Evolutionary conservation across 1,140 invertebrate species (phyloP), one percentile per base, ranked within the genome.

Genomic region (Atta texana): DNA sequence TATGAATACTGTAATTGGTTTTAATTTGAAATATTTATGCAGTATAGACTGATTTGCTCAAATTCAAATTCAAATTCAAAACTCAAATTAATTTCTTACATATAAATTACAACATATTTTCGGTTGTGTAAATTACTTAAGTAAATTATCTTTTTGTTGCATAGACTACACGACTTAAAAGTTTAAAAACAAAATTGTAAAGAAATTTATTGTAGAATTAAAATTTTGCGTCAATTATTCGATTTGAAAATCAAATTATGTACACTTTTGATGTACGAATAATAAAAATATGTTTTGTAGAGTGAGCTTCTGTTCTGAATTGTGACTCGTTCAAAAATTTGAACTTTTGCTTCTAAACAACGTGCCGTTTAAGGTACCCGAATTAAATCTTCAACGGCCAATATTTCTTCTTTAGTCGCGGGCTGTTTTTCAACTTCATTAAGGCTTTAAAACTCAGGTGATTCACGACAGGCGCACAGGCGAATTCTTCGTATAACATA

Each of bases 371-470:
- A 49, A 44, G 16, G 34, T 44, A 82, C 34, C 34, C 31, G 18
- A 61, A 82, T 59, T 49, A 82, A 72, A 49, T 18, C 14, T 18
- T 24, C 53, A 18, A 18, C 21, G 10, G 24, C 5, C 39, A 55
- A 82, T 74, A 74, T 74, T 49, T 49, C 39, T 82, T 44, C 57
- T 16, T 59, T 82, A 24, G 24, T 82, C 24, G 4, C 44, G 44
- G 21, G 24, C 18, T n/a, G 24, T 82, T 81, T 81, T 81, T 81
- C 66, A 81, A 69, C 68, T 49, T 55, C 77, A 59, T 21, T 72
- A 24, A 44, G 34, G 31, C 53, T 61, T 74, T 31, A 74, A 74
- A 82, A 57, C 16, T 49, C 6, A 16, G 28, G 2, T 21, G 69
- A 51, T 72, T 66, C 53, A 72, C 12, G 64, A 16, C 0, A 31